These are phyloP conservation scores for Nomada goodeniana DNA, from an alignment of 2,888 invertebrate genomes.

Conservation along the genomic window DNA sequence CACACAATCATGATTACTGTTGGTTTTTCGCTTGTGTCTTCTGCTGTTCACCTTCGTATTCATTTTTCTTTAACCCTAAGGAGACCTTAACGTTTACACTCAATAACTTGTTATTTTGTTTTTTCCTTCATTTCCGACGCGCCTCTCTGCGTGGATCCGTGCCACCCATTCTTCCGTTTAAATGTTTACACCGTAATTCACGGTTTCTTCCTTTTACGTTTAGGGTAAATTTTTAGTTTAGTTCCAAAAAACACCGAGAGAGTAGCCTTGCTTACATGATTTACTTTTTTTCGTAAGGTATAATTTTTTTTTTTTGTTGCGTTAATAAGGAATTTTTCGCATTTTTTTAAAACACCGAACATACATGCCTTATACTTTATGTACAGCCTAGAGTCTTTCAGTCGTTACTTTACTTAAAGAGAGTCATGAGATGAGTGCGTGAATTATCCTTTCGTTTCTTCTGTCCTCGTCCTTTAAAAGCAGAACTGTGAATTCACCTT, in stretches of 20 bases:
- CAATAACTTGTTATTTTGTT: slow-evolving; percentile 76
- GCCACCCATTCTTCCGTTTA: neutral
- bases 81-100: slow-evolving; percentile 81
- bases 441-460: slow-evolving; percentile 66
- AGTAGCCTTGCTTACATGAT: slow-evolving; percentile 81
- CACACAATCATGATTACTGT: slow-evolving; percentile 82
- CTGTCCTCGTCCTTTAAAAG: slow-evolving; percentile 49
- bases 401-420: slow-evolving; percentile 78
- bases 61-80: slow-evolving; percentile 77
- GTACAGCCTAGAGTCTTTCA: slow-evolving; percentile 84
- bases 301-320: slow-evolving; percentile 70
- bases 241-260: slow-evolving; percentile 83
- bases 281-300: slow-evolving; percentile 73
- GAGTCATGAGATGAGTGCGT: slow-evolving; percentile 71
- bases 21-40: slow-evolving; percentile 70
- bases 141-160: slow-evolving; percentile 48
- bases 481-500: slow-evolving; percentile 31
- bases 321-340: slow-evolving; percentile 80
- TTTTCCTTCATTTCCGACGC: slow-evolving; percentile 41
- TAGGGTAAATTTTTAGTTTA: slow-evolving; percentile 77
- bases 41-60: slow-evolving; percentile 68
- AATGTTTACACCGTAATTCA: slow-evolving; percentile 54
- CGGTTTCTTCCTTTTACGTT: slow-evolving; percentile 78
- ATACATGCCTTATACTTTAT: slow-evolving; percentile 84
- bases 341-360: slow-evolving; percentile 81